These are phyloP conservation scores for Felis chaus DNA, from an alignment of 2,113 vertebrate species.

Conservation along the genomic window DNA sequence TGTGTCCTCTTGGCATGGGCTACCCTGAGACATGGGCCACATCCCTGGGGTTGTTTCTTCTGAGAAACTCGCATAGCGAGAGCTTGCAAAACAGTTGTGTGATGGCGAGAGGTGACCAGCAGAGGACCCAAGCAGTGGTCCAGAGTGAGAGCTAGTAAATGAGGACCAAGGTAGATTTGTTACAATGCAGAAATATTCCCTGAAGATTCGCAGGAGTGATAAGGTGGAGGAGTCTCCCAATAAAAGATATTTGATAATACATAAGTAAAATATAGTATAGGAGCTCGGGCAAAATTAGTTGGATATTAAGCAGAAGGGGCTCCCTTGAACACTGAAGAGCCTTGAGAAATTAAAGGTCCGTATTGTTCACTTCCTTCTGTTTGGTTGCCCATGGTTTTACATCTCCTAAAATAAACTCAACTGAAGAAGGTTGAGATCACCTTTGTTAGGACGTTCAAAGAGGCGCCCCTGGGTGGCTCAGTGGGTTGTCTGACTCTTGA, in stretches of 20 bases:
- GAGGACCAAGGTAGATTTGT: not conserved
- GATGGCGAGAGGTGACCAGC: not conserved
- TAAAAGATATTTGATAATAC: not conserved
- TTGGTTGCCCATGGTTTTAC: not conserved
- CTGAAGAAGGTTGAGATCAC: not conserved
- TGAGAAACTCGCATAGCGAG: not conserved
- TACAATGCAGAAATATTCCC: not conserved
- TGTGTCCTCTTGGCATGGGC: not conserved
- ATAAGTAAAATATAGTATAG: not conserved
- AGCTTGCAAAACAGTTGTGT: not conserved
- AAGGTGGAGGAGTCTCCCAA: not conserved
- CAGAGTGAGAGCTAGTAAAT: not conserved
- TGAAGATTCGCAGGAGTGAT: not conserved
- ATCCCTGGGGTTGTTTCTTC: not conserved
- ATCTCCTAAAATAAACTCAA: not conserved
- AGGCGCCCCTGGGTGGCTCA: not conserved
- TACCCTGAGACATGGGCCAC: not conserved
- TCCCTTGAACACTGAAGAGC: not conserved
- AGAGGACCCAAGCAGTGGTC: no score
- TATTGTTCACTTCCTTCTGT: not conserved
- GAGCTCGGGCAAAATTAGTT: not conserved
- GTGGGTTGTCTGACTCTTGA: no score
- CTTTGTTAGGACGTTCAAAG: not conserved
- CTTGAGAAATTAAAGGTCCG: not conserved
- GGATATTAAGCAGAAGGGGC: not conserved